Evolutionary conservation across 2,888 invertebrate genomes (phyloP).

Genomic region (Nomada ferruginata): DNA sequence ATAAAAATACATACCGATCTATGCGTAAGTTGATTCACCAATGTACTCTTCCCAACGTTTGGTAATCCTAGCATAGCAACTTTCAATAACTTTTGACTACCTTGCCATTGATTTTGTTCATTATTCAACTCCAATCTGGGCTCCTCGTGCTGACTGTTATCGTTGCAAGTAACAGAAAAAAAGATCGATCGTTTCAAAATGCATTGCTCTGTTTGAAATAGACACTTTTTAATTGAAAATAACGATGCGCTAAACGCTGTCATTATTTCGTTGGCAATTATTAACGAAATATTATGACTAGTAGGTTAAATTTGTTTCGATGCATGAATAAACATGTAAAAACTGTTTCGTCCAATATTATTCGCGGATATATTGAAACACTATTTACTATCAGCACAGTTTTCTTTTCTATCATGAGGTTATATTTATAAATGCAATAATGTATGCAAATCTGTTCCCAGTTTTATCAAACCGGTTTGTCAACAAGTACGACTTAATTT

Average conservation of each 20-base stretch:
- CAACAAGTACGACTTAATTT: background rate
- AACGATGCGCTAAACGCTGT: constrained; percentile 18
- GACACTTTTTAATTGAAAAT: background rate
- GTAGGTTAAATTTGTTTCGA: constrained; percentile 13
- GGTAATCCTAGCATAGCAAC: constrained; percentile 95
- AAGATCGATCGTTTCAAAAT: constrained; percentile 19
- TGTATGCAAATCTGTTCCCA: background rate
- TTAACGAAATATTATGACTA: background rate
- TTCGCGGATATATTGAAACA: background rate
- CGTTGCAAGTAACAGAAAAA: background rate
- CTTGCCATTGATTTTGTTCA: background rate
- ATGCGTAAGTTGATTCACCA: constrained; percentile 94
- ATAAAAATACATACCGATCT: constrained; percentile 87
- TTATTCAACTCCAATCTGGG: background rate
- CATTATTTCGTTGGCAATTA: background rate
- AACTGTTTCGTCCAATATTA: background rate
- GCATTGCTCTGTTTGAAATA: background rate
- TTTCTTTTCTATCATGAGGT: background rate
- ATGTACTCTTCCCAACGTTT: constrained; percentile 97
- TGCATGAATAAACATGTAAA: background rate
- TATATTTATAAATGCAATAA: background rate
- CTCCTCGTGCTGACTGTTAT: background rate
- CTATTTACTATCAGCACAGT: background rate
- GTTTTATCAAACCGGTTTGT: background rate
- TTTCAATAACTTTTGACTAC: constrained; percentile 64